Evolutionary conservation across 2,888 invertebrate species (phyloP).

Genomic region (Clunio marinus): DNA sequence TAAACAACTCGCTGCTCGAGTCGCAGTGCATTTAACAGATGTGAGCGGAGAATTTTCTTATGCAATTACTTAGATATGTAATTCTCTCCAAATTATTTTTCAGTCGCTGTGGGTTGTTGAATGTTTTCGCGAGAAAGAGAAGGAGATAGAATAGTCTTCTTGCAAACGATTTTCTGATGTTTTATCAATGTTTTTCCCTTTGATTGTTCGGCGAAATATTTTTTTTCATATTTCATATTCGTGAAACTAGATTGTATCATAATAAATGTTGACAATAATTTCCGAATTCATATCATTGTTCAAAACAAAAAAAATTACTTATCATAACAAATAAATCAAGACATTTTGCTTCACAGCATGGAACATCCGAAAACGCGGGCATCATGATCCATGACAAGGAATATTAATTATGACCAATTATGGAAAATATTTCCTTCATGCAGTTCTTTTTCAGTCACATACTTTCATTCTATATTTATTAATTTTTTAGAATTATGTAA

Average conservation of each 20-base stretch:
- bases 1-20: not conserved
- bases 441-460: not conserved
- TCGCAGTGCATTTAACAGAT: not conserved
- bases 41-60: not conserved
- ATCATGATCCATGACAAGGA: too few species aligned
- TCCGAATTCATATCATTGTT: too few species aligned
- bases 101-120: too few species aligned
- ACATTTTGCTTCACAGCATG: conserved; percentile 6
- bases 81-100: not conserved
- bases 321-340: too few species aligned
- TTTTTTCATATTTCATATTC: too few species aligned
- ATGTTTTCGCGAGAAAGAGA: not conserved
- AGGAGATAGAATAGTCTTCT: not conserved
- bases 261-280: too few species aligned
- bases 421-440: not conserved
- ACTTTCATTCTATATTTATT: too few species aligned
- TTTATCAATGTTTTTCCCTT: conserved; percentile 6
- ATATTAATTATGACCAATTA: conserved; percentile 13
- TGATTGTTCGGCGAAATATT: too few species aligned
- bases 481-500: too few species aligned
- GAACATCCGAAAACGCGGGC: not conserved
- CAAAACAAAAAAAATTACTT: too few species aligned
- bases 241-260: too few species aligned
- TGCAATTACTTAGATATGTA: not conserved
- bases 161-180: not conserved